Conservation (phyloP, 2,888 invertebrate genomes). For the Clanis bilineata region DNA sequence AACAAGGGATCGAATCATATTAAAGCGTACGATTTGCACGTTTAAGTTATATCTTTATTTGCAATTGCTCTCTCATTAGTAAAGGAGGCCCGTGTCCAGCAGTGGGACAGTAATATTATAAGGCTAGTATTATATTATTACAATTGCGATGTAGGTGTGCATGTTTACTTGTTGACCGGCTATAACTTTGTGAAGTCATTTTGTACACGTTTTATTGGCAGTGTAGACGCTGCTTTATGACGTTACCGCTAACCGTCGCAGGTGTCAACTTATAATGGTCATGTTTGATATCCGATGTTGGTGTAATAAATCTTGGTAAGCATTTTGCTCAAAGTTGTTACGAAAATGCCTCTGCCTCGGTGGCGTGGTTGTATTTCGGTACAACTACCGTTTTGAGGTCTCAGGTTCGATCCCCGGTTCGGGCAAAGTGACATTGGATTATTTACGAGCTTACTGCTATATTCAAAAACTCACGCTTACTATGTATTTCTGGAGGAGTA, state of each 20-base stretch:
- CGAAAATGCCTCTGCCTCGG: background rate
- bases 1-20: background rate
- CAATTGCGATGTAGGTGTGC: slow-evolving; percentile 11
- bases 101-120: too few relatives aligned
- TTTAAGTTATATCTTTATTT: slow-evolving; percentile 15
- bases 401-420: too few relatives aligned
- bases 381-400: too few relatives aligned
- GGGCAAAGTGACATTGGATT: too few relatives aligned
- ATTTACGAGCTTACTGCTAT: too few relatives aligned
- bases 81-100: too few relatives aligned
- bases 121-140: too few relatives aligned
- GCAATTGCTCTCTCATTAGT: too few relatives aligned
- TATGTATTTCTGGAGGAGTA: too few relatives aligned
- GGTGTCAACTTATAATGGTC: slow-evolving; percentile 15
- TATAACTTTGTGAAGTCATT: slow-evolving; percentile 22
- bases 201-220: slow-evolving; percentile 24
- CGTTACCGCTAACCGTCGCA: slow-evolving; percentile 4
- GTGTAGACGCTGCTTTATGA: slow-evolving; percentile 9
- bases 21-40: background rate
- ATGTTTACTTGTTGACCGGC: slow-evolving; percentile 22
- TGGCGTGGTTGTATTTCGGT: background rate
- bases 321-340: background rate
- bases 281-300: slow-evolving; percentile 1
- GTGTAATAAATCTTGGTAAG: slow-evolving; percentile 1
- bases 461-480: too few relatives aligned